Base-by-base conservation (phyloP, 2,797 vertebrate genomes). In the Zenarchopterus dispar region DNA sequence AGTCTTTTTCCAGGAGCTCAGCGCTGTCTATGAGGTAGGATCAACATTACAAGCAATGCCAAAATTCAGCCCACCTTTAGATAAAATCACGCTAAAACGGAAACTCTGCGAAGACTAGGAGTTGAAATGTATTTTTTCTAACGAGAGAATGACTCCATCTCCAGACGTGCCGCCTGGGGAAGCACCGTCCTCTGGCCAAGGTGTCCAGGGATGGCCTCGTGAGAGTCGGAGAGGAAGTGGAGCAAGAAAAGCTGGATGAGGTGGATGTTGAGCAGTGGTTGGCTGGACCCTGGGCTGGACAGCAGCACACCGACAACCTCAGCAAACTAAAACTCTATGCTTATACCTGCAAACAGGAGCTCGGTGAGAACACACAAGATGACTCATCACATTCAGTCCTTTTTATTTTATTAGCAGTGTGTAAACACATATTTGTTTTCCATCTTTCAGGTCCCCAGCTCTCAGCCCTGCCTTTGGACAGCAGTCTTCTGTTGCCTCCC, bases 1-100 rank as follows among this genome's bases (percentile, higher is more conserved):
- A 84, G 88, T 94, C 86, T 99, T 99, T 92, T 97, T 99, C 92
- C 96, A 95, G 93, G 97, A 99, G 92, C 95, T 99, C 84, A 97
- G 97, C 16, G 92, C 97, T 58, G 97, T 99, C 51, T 99, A 99
- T 0, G 97, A 99, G 97, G 97, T 99, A 77, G 18, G 49, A 49
- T 55, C 21, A 5, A 4, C 62, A 41, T 51, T 13, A 55, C 1
- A 53, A 7, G 8, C 23, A n/a, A 6, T 0, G 6, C 21, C 15
- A 1, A 36, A 45, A 45, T 19, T 26, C 1, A 62, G 18, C 28
- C 49, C 17, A 22, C 10, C 19, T 49, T 36, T 22, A 6, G 6
- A 43, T 28, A 5, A 48, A 47, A 23, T 2, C 9, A 53, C 3
- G 8, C 42, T 45, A 5, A 26, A 45, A 56, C 22, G 28, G 1